phyloP scores from a whole-genome alignment of 2,113 vertebrate genomes.

The Prunella himalayana region DNA sequence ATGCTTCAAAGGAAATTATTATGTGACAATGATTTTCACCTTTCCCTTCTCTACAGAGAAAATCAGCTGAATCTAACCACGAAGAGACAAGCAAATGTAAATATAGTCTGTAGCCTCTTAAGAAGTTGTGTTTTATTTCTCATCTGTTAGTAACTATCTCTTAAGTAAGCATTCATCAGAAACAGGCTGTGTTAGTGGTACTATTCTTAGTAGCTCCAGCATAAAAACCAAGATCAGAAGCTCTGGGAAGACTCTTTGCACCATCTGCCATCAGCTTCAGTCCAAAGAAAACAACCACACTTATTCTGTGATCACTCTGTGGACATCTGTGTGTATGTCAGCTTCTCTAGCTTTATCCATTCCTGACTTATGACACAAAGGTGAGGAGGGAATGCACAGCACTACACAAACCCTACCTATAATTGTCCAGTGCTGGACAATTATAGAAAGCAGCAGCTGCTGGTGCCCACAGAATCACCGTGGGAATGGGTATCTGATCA shows the following conservation, averaged over 20 bases:
- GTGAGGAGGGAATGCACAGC: not conserved
- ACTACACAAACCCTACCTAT: not conserved
- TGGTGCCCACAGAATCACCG: not conserved
- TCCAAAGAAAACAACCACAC: not conserved
- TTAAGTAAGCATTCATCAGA: not conserved
- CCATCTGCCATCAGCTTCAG: not conserved
- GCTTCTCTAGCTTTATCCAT: not conserved
- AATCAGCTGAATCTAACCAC: not conserved
- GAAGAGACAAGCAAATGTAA: not conserved
- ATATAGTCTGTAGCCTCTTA: not conserved
- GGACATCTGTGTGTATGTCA: not conserved
- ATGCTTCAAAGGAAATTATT: not conserved
- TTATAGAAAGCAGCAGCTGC: not conserved
- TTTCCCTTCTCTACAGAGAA: not conserved
- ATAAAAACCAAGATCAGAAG: not conserved
- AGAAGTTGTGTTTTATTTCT: not conserved
- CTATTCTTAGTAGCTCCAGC: not conserved
- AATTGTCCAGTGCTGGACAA: not conserved
- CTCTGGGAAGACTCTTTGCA: not conserved
- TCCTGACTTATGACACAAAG: not conserved
- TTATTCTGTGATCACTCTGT: not conserved
- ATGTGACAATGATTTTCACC: not conserved
- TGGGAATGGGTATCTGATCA: not conserved
- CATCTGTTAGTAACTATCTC: not conserved
- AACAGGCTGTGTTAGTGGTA: not conserved